Conservation (phyloP, 1,140 invertebrate genomes). For the Vanessa tameamea region DNA sequence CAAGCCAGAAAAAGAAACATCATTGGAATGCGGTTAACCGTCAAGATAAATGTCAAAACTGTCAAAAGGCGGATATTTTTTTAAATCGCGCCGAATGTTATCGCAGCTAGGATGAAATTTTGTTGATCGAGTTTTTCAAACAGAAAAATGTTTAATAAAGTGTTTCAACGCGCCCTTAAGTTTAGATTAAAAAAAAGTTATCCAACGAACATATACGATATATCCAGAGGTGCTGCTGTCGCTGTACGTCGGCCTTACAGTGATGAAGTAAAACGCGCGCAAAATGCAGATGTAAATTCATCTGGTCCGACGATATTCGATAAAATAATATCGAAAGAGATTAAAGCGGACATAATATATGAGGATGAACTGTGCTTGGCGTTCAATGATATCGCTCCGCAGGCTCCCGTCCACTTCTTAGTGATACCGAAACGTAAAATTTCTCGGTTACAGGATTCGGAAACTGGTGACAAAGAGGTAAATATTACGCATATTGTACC, state of each 20-base stretch:
- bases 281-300: constrained; percentile 51
- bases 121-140: constrained; percentile 17
- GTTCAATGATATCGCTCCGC: constrained; percentile 89
- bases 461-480: constrained; percentile 74
- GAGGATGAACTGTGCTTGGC: constrained; percentile 90
- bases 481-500: constrained; percentile 13
- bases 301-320: constrained; percentile 86
- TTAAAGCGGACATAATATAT: constrained; percentile 90
- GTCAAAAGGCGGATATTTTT: constrained; percentile 25
- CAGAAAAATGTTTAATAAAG: constrained; percentile 74
- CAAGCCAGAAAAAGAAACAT: background rate
- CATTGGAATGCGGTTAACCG: constrained; percentile 22
- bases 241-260: constrained; percentile 66
- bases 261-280: constrained; percentile 71
- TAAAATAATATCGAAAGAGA: constrained; percentile 89
- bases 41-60: constrained; percentile 25
- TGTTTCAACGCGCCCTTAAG: constrained; percentile 70
- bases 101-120: constrained; percentile 14
- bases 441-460: constrained; percentile 81
- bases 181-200: constrained; percentile 70
- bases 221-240: constrained; percentile 64
- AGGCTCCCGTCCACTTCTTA: constrained; percentile 91
- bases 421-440: constrained; percentile 90
- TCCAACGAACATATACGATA: constrained; percentile 75
- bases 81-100: constrained; percentile 12